A percentile compares a stretch with the other conserved stretches of the same genome.
phyloP scores from a whole-genome alignment of 2,888 invertebrate species.

The Thereva unica region DNA sequence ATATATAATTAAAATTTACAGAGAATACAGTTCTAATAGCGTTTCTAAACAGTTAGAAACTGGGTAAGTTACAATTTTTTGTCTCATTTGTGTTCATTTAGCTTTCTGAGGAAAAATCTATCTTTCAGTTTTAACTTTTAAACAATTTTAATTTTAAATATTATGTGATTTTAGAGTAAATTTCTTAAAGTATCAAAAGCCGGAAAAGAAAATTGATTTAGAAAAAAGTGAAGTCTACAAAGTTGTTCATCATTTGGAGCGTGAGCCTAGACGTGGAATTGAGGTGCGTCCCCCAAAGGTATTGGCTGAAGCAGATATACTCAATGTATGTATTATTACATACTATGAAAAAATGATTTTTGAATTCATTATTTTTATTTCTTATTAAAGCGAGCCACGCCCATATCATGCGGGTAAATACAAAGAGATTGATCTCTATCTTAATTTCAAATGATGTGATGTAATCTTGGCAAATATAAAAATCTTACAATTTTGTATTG shows the following conservation, averaged over 20 bases:
- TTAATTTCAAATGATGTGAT: no score
- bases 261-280: constrained; percentile 68
- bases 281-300: constrained; percentile 67
- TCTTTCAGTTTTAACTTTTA: neutral
- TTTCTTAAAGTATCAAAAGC: constrained; percentile 87
- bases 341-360: constrained; percentile 9
- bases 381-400: constrained; percentile 32
- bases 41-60: constrained; percentile 54
- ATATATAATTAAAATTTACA: constrained; percentile 50
- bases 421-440: neutral
- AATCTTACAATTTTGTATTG: no score
- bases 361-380: neutral
- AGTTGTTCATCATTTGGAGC: constrained; percentile 76
- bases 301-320: constrained; percentile 68
- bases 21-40: constrained; percentile 62
- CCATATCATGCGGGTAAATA: constrained; percentile 30
- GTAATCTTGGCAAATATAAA: no score
- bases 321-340: constrained; percentile 45
- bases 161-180: constrained; percentile 72
- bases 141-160: neutral
- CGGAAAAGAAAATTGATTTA: constrained; percentile 73
- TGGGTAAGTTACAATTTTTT: constrained; percentile 47
- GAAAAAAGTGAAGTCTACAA: constrained; percentile 81
- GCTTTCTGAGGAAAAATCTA: no score
- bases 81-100: neutral